Conservation (phyloP, 2,113 vertebrate species). For the Trogon melanurus region DNA sequence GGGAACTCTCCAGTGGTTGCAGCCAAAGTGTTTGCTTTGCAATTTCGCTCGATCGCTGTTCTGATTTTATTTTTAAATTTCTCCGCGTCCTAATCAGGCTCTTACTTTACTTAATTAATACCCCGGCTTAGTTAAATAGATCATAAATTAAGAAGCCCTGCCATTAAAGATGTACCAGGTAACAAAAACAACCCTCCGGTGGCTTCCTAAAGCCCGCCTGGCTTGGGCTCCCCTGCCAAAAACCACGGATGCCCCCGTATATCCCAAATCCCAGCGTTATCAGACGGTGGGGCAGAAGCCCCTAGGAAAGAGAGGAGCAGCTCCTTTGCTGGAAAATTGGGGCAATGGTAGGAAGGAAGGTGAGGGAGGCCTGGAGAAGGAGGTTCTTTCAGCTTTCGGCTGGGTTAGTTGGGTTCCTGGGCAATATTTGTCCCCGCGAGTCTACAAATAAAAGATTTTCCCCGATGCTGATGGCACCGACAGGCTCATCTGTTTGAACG, state of each 20-base stretch:
- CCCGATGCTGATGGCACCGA: neutral
- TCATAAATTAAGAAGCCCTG: conserved; percentile 76
- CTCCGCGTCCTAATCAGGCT: conserved; percentile 75
- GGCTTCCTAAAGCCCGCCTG: neutral
- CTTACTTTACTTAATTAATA: conserved; percentile 83
- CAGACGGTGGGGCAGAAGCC: neutral
- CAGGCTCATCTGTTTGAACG: neutral
- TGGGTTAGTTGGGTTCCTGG: neutral
- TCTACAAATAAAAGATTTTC: neutral
- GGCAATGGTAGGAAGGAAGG: neutral
- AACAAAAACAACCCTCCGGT: conserved; percentile 44
- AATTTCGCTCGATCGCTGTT: conserved; percentile 62
- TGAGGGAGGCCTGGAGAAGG: neutral
- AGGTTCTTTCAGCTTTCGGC: neutral
- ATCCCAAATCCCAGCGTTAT: neutral
- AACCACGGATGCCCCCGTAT: neutral
- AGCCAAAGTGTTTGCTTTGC: conserved; percentile 80
- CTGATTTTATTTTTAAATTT: conserved; percentile 73
- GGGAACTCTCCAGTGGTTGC: conserved; percentile 67
- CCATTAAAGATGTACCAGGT: conserved; percentile 51
- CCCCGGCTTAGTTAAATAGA: conserved; percentile 76
- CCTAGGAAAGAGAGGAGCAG: neutral
- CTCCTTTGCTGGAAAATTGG: neutral
- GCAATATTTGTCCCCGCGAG: neutral
- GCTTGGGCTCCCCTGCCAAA: neutral